A percentile compares a stretch with the other conserved stretches of the same genome.
Conservation (phyloP, 2,888 invertebrate species). For the Diogma glabrata region DNA sequence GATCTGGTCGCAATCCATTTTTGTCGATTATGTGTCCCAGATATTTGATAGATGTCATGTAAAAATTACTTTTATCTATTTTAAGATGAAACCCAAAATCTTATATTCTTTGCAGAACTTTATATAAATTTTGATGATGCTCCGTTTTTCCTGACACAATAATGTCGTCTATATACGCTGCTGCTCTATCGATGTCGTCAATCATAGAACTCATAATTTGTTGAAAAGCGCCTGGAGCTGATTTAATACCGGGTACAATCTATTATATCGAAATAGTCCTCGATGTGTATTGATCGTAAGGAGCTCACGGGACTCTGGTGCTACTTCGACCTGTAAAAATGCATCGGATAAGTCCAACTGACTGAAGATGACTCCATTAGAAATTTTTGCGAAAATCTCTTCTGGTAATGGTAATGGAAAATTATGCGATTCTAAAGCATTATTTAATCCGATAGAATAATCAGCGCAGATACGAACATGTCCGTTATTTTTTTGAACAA, state of each 20-base stretch:
- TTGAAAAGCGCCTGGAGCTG: conserved; percentile 19
- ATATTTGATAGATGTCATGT: too few relatives aligned
- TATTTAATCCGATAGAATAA: conserved; percentile 20
- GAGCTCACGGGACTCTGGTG: conserved; percentile 17
- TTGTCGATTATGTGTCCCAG: too few relatives aligned
- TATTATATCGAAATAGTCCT: conserved; percentile 16
- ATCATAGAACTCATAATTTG: conserved; percentile 17
- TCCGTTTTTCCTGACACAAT: conserved; percentile 10
- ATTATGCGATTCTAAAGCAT: conserved; percentile 17
- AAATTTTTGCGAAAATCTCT: conserved; percentile 16
- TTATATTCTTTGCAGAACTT: too few relatives aligned
- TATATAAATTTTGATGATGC: too few relatives aligned
- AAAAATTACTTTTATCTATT: too few relatives aligned
- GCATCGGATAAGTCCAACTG: conserved; percentile 20
- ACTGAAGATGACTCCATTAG: conserved; percentile 14
- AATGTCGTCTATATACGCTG: conserved; percentile 17
- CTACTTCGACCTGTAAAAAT: conserved; percentile 19
- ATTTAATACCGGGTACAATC: conserved; percentile 17
- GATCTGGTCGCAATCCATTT: too few relatives aligned
- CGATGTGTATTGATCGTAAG: conserved; percentile 17
- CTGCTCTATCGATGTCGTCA: conserved; percentile 13
- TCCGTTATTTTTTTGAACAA: conserved; percentile 17
- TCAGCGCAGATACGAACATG: conserved; percentile 19
- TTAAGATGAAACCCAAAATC: too few relatives aligned
- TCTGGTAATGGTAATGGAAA: too few relatives aligned